phyloP scores from a whole-genome alignment of 2,113 vertebrate genomes.

The Brienomyrus longianalis region DNA sequence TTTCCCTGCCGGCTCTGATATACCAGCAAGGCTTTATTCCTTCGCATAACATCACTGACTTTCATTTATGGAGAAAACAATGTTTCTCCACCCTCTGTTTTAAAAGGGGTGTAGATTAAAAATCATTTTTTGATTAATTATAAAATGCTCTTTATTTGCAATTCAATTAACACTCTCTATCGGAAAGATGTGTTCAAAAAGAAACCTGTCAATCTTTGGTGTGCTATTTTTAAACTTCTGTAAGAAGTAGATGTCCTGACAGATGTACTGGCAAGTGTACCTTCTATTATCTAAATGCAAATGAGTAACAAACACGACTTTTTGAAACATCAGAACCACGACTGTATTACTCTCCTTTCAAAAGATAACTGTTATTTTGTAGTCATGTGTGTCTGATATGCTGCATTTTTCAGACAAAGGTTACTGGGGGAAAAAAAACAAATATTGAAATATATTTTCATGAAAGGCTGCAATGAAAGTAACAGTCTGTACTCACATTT shows the following conservation, averaged over 20 bases:
- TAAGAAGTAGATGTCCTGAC: not conserved
- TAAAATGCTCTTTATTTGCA: constrained; percentile 51
- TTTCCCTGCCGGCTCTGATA: constrained; percentile 14
- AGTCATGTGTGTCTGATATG: not conserved
- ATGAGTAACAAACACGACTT: constrained; percentile 12
- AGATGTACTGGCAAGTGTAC: constrained; percentile 16
- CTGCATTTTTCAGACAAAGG: not conserved
- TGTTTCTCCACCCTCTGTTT: constrained; percentile 14
- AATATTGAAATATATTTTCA: not conserved
- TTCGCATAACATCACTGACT: constrained; percentile 32
- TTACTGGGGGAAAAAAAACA: not conserved
- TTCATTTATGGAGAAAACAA: constrained; percentile 15
- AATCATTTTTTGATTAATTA: constrained; percentile 47
- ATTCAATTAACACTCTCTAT: constrained; percentile 40
- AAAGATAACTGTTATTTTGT: not conserved
- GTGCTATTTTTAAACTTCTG: constrained; percentile 18
- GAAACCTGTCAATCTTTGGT: not conserved
- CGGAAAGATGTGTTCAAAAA: constrained; percentile 39
- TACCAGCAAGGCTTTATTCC: constrained; percentile 29
- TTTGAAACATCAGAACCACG: not conserved
- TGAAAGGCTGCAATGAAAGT: not conserved
- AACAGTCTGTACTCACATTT: not conserved
- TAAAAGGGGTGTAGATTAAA: constrained; percentile 45
- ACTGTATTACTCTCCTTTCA: not conserved
- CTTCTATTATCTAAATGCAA: constrained; percentile 22